Percentiles rank a stretch among this genome's conserved stretches.
Conservation (phyloP, 2,797 vertebrate species). For the Nannoperca australis region DNA sequence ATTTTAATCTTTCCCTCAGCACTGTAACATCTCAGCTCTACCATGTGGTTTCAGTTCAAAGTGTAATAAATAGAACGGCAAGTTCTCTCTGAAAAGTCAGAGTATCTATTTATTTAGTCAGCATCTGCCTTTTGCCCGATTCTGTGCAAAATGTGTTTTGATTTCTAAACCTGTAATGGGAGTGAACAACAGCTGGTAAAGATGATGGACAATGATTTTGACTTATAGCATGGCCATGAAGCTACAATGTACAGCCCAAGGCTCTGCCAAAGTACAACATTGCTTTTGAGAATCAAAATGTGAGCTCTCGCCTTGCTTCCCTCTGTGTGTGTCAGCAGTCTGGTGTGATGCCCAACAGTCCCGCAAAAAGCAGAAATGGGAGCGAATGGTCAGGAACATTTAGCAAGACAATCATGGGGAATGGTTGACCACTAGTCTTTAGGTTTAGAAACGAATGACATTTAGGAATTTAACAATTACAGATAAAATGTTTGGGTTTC, state of each 20-base stretch:
- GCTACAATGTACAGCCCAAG: not conserved
- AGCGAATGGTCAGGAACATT: constrained; percentile 18
- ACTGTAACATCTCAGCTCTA: not conserved
- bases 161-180: not conserved
- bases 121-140: not conserved
- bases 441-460: constrained; percentile 2
- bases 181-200: not conserved
- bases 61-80: not conserved
- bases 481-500: not conserved
- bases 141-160: not conserved
- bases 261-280: constrained; percentile 3
- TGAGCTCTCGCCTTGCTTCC: constrained; percentile 12
- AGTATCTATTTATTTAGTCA: not conserved
- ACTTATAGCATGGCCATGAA: constrained; percentile 13
- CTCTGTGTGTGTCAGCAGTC: constrained; percentile 11
- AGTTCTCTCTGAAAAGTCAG: no score
- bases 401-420: not conserved
- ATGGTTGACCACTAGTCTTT: constrained; percentile 5
- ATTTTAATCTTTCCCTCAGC: constrained; percentile 7
- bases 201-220: constrained; percentile 19
- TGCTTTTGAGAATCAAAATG: constrained; percentile 12
- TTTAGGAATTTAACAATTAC: constrained; percentile 14
- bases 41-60: not conserved
- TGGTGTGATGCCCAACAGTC: not conserved
- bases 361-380: constrained; percentile 6